phyloP scores from a whole-genome alignment of 2,888 invertebrate genomes.

The Aporophyla nigra region DNA sequence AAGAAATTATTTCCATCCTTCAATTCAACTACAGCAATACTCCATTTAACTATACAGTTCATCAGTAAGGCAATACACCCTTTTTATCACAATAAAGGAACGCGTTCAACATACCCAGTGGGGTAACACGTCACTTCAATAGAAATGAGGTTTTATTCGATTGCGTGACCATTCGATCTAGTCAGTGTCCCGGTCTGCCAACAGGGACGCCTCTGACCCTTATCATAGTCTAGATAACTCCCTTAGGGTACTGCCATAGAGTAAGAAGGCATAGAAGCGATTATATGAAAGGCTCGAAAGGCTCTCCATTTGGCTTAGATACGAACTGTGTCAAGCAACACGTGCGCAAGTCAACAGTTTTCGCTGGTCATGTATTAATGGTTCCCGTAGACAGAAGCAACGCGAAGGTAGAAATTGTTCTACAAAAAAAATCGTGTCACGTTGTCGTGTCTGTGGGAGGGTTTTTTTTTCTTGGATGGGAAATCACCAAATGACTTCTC shows the following conservation, averaged over 20 bases:
- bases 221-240: slow-evolving; percentile 49
- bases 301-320: too few relatives aligned
- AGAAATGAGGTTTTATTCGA: slow-evolving; percentile 50
- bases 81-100: slow-evolving; percentile 16
- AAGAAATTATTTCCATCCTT: background rate
- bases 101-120: background rate
- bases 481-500: too few relatives aligned
- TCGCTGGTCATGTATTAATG: too few relatives aligned
- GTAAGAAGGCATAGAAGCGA: background rate
- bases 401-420: too few relatives aligned
- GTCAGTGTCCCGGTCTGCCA: slow-evolving; percentile 35
- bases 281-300: too few relatives aligned
- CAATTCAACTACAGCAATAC: background rate
- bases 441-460: too few relatives aligned
- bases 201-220: slow-evolving; percentile 39
- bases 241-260: slow-evolving; percentile 29
- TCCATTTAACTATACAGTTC: background rate
- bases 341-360: too few relatives aligned
- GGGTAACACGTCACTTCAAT: slow-evolving; percentile 36
- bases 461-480: too few relatives aligned
- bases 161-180: slow-evolving; percentile 39
- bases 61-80: background rate
- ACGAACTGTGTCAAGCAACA: too few relatives aligned
- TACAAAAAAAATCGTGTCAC: too few relatives aligned
- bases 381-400: too few relatives aligned